Base-by-base conservation (phyloP, 2,797 vertebrate genomes). In the Rhinichthys osculus region DNA sequence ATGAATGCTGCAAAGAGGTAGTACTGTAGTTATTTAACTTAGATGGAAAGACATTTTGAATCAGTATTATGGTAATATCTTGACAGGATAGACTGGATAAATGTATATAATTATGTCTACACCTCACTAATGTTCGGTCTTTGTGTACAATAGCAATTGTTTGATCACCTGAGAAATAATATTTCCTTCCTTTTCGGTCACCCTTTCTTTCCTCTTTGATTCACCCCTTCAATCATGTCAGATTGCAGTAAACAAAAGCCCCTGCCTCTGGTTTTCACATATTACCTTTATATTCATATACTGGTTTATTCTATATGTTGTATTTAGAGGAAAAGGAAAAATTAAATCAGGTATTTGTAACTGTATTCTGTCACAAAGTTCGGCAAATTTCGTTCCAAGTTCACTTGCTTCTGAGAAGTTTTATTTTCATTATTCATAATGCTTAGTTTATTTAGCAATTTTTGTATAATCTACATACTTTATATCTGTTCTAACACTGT, bases 371-470 rank as follows among this genome's bases (percentile, higher is more conserved):
- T 57, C 23, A n/a, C 3, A 57, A 35, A 77, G 5, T 35, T 33
- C 7, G n/a, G 44, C 19, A 17, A 62, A 78, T 90, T 27, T 87
- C 78, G 91, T 89, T 92, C 89, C 89, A 91, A 91, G 88, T 90
- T 54, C 23, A 4, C 54, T 2, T 38, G 54, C 87, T 92, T 91
- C 88, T 88, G 84, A 88, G 83, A 83, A 83, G 88, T 90, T 92
- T 79, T 91, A 82, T 86, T 77, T 89, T 91, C 82, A 89, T 78
- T 74, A 78, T 85, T 87, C 85, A 90, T 92, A 88, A 91, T 92
- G 92, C 93, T 91, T 86, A 94, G 90, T 91, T 94, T 91, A 93
- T 91, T 88, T 90, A 83, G 91, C 90, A 88, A 89, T 94, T 89
- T 38, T 92, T 92, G 86, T 83, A 54, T 89, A 92, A 90, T 80